These are phyloP conservation scores for Catalaphyllia jardinei DNA, from an alignment of 64 coral and sea anemone genomes.

Conservation along the genomic window DNA sequence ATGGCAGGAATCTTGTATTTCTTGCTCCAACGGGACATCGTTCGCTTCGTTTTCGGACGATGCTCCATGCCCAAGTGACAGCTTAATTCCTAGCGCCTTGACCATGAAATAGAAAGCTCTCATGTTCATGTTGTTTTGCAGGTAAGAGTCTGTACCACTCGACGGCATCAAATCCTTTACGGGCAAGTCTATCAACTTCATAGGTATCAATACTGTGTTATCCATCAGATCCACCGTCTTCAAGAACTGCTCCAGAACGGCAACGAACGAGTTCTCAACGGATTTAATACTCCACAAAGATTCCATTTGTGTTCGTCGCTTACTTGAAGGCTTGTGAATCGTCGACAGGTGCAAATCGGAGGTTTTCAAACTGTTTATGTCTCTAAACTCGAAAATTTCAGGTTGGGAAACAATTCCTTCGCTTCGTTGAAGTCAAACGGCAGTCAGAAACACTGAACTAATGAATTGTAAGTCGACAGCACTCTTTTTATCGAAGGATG, in stretches of 20 bases:
- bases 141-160: neutral
- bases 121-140: constrained; percentile 48
- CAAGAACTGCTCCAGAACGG: constrained; percentile 35
- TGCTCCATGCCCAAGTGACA: neutral
- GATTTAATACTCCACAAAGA: constrained; percentile 15
- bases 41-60: constrained; percentile 6
- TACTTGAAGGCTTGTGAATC: neutral
- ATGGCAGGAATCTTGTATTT: constrained; percentile 40
- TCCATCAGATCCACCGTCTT: constrained; percentile 35
- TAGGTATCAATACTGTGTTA: constrained; percentile 17
- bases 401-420: neutral
- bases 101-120: constrained; percentile 47
- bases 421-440: neutral
- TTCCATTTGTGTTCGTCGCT: constrained; percentile 4
- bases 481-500: neutral
- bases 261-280: constrained; percentile 32
- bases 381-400: neutral
- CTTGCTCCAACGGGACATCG: neutral
- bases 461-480: neutral
- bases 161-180: constrained; percentile 18
- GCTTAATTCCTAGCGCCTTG: constrained; percentile 29
- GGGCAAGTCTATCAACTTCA: constrained; percentile 42
- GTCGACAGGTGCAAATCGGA: neutral
- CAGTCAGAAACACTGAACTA: neutral
- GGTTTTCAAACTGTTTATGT: neutral